A percentile compares a stretch with the other conserved stretches of the same genome.
phyloP scores from a whole-genome alignment of 1,140 invertebrate genomes.

The Penaeus indicus region DNA sequence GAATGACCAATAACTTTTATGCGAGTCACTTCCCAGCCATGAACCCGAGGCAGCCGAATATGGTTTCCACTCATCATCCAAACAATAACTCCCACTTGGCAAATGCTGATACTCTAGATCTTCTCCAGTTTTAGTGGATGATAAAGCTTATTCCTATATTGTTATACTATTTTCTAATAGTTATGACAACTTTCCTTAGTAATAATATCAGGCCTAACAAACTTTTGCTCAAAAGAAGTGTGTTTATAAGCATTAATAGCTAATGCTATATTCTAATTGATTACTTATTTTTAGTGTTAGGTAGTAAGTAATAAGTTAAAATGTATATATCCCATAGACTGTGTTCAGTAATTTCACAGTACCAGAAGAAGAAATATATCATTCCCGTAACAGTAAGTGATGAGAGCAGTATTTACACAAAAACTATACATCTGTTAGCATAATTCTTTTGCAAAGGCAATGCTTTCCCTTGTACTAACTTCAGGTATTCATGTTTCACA shows the following conservation, averaged over 20 bases:
- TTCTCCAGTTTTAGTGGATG: conserved; percentile 54
- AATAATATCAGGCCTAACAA: background rate
- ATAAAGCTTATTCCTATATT: conserved; percentile 31
- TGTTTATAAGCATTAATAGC: conserved; percentile 36
- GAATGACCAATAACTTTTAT: background rate
- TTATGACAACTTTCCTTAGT: too few relatives aligned
- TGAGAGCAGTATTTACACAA: background rate
- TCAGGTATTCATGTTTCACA: background rate
- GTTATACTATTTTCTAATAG: conserved; percentile 9
- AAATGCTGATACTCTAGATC: conserved; percentile 45
- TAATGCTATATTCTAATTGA: conserved; percentile 42
- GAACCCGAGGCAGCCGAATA: background rate
- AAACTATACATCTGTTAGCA: conserved; percentile 2
- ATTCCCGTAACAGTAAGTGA: conserved; percentile 32
- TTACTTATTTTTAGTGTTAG: conserved; percentile 24
- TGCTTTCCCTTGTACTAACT: conserved; percentile 21
- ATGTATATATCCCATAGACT: conserved; percentile 38
- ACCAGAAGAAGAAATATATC: background rate
- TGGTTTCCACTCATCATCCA: background rate
- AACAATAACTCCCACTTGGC: conserved; percentile 34
- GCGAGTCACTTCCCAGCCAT: background rate
- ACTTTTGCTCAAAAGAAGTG: conserved; percentile 46
- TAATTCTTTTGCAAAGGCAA: background rate
- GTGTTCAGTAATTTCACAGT: conserved; percentile 49
- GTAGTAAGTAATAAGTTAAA: conserved; percentile 12